phyloP scores from a whole-genome alignment of 2,797 vertebrate genomes.

The Gobio occitaniae region DNA sequence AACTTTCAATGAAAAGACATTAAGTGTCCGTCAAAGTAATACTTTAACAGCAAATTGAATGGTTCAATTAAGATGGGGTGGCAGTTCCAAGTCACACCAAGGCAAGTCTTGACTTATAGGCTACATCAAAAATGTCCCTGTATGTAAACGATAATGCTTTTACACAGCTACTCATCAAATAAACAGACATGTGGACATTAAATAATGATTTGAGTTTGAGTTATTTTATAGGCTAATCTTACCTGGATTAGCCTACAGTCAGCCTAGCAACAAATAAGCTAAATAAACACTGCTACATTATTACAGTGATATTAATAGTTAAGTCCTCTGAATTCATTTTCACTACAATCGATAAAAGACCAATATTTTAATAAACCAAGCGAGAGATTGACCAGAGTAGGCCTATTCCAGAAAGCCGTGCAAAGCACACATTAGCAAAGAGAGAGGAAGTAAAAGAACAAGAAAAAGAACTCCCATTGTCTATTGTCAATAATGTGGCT shows the following conservation, averaged over 20 bases:
- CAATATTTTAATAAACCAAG: not conserved
- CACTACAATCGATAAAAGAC: not conserved
- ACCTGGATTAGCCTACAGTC: not conserved
- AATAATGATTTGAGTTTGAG: not conserved
- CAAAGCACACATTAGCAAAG: not conserved
- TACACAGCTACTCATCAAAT: not conserved
- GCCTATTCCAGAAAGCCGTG: not conserved
- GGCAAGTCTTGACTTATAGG: not conserved
- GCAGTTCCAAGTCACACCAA: not conserved
- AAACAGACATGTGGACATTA: not conserved
- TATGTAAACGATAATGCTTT: not conserved
- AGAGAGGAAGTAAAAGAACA: no score
- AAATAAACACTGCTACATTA: not conserved
- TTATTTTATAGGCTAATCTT: not conserved
- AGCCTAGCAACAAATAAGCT: not conserved
- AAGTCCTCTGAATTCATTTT: not conserved
- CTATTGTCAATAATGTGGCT: not conserved
- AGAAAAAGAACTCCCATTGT: not conserved
- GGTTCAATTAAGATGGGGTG: slow-evolving; percentile 13
- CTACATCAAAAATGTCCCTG: not conserved
- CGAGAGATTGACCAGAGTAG: not conserved
- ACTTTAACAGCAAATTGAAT: slow-evolving; percentile 12
- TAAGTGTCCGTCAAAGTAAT: slow-evolving; percentile 24
- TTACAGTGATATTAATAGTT: not conserved
- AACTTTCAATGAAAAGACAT: slow-evolving; percentile 41